These are phyloP conservation scores for Nanorana parkeri DNA, from an alignment of 2,113 vertebrate species.

Conservation along the genomic window DNA sequence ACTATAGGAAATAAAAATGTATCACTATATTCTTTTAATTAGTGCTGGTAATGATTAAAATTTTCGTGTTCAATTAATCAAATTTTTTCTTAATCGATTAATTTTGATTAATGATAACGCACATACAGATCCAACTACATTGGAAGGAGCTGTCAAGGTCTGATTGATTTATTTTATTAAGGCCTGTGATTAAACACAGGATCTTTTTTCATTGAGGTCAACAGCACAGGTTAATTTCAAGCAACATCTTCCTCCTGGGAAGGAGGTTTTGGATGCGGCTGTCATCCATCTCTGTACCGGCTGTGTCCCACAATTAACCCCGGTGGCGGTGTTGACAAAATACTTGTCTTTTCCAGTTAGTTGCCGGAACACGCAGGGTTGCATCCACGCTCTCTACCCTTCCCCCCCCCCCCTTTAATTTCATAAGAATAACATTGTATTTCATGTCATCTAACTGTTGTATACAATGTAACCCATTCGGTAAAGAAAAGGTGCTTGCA, in stretches of 20 bases:
- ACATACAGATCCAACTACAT: too few relatives aligned
- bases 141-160: constrained; percentile 14
- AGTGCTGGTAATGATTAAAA: too few relatives aligned
- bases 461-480: neutral
- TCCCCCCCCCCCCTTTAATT: too few relatives aligned
- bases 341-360: constrained; percentile 46
- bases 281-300: constrained; percentile 43
- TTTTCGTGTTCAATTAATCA: too few relatives aligned
- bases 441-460: neutral
- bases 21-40: too few relatives aligned
- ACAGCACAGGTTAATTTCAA: constrained; percentile 50
- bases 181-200: constrained; percentile 40
- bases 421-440: neutral
- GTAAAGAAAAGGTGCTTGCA: too few relatives aligned
- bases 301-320: constrained; percentile 40
- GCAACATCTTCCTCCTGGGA: constrained; percentile 37
- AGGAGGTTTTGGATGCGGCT: constrained; percentile 43
- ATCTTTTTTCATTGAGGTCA: constrained; percentile 37
- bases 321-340: constrained; percentile 41
- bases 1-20: too few relatives aligned
- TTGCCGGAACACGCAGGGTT: neutral
- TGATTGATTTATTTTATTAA: constrained; percentile 49
- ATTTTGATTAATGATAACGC: too few relatives aligned
- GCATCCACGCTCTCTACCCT: neutral
- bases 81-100: too few relatives aligned